A percentile compares a stretch with the other conserved stretches of the same genome.
These are phyloP conservation scores for Zeugodacus cucurbitae DNA, from an alignment of 1,140 invertebrate species.

Conservation along the genomic window DNA sequence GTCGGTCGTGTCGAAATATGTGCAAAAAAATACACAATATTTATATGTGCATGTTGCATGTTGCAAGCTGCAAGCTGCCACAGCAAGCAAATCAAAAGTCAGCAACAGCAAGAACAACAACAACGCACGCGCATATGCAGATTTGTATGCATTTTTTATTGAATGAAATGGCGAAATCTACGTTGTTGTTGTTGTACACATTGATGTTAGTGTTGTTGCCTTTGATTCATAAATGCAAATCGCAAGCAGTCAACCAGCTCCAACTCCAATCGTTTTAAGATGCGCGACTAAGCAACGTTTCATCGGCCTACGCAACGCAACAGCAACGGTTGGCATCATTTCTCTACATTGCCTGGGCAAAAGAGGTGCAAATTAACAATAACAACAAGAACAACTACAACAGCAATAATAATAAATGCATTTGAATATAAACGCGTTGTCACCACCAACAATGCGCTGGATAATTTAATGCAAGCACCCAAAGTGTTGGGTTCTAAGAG, in stretches of 20 bases:
- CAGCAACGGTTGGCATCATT: not conserved
- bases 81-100: not conserved
- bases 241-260: not conserved
- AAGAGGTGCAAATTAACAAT: slow-evolving; percentile 33
- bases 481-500: not conserved
- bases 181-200: not conserved
- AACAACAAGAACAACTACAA: not conserved
- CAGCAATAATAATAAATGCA: not conserved
- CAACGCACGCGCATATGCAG: not conserved
- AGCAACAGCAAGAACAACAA: not conserved
- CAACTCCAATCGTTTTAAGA: not conserved
- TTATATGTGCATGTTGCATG: not conserved
- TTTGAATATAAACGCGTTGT: slow-evolving; percentile 28
- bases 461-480: slow-evolving; percentile 20
- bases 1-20: slow-evolving; percentile 35
- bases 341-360: not conserved
- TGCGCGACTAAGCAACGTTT: not conserved
- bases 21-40: slow-evolving; percentile 28
- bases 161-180: slow-evolving; percentile 17
- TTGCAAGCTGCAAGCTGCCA: not conserved
- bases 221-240: slow-evolving; percentile 38
- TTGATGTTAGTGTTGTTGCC: not conserved
- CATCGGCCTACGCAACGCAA: slow-evolving; percentile 16
- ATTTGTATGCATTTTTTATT: slow-evolving; percentile 38
- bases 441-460: slow-evolving; percentile 21